phyloP scores from a whole-genome alignment of 2,888 invertebrate genomes.

The Agrochola lychnidis region DNA sequence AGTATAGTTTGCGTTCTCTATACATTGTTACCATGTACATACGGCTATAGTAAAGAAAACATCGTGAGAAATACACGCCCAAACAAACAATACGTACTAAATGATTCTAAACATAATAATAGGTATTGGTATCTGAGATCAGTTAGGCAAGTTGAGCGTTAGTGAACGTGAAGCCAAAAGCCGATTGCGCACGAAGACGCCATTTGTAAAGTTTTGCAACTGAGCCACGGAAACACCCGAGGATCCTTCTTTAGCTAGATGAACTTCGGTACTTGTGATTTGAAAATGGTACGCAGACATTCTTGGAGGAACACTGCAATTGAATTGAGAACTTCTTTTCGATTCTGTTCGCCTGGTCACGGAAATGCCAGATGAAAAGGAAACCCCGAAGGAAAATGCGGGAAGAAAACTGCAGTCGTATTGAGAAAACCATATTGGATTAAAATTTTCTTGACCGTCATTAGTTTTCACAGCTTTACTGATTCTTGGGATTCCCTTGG shows the following conservation, averaged over 20 bases:
- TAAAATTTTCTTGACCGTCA: background rate
- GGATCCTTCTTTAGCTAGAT: slow-evolving; percentile 30
- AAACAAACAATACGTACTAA: slow-evolving; percentile 55
- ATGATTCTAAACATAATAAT: slow-evolving; percentile 55
- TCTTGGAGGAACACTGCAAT: background rate
- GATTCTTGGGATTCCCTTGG: background rate
- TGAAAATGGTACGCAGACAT: slow-evolving; percentile 26
- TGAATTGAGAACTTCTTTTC: slow-evolving; percentile 26
- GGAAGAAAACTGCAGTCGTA: background rate
- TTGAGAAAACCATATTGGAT: background rate
- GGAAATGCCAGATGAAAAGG: background rate
- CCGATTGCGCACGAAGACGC: slow-evolving; percentile 58
- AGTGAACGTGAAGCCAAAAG: slow-evolving; percentile 56
- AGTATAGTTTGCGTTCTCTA: background rate
- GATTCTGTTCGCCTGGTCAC: slow-evolving; percentile 17
- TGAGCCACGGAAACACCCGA: slow-evolving; percentile 47
- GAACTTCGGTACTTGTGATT: slow-evolving; percentile 27
- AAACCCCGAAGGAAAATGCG: background rate
- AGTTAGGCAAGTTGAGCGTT: slow-evolving; percentile 59
- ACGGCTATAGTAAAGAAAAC: slow-evolving; percentile 22
- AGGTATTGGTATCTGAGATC: slow-evolving; percentile 55
- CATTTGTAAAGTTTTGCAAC: slow-evolving; percentile 61
- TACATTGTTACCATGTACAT: background rate
- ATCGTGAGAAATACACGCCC: slow-evolving; percentile 50
- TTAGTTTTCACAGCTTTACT: background rate